These are phyloP conservation scores for Lycaena phlaeas DNA, from an alignment of 2,888 invertebrate species.

Conservation along the genomic window DNA sequence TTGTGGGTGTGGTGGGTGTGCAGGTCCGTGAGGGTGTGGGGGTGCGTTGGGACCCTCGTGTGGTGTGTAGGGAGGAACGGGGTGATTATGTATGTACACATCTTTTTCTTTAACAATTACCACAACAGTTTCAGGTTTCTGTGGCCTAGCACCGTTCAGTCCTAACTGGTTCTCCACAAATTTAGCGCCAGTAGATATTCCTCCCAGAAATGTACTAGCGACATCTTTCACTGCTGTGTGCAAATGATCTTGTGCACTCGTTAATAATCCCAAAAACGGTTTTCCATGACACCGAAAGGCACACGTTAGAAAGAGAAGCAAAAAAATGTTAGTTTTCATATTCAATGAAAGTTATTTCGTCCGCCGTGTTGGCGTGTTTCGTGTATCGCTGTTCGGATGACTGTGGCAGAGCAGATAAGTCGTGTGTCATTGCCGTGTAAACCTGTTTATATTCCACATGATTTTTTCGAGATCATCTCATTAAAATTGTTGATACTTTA, in stretches of 20 bases:
- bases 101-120: slow-evolving; percentile 16
- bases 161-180: not conserved
- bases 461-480: not conserved
- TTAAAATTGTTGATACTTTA: not conserved
- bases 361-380: not conserved
- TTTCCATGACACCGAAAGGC: not conserved
- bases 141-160: not conserved
- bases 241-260: not conserved
- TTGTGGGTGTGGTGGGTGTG: not conserved
- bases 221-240: not conserved
- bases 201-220: not conserved
- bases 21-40: not conserved
- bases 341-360: not conserved
- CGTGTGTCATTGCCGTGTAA: not conserved
- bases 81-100: not conserved
- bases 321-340: not conserved
- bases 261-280: not conserved
- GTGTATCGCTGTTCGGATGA: not conserved
- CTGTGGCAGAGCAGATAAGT: not conserved
- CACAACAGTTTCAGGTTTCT: slow-evolving; percentile 4
- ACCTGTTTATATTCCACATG: slow-evolving; percentile 1
- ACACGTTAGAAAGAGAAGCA: not conserved
- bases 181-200: not conserved
- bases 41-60: not conserved
- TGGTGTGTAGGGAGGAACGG: slow-evolving; percentile 1